Evolutionary conservation across 2,888 invertebrate genomes (phyloP).

Genomic region (Troilus luridus): DNA sequence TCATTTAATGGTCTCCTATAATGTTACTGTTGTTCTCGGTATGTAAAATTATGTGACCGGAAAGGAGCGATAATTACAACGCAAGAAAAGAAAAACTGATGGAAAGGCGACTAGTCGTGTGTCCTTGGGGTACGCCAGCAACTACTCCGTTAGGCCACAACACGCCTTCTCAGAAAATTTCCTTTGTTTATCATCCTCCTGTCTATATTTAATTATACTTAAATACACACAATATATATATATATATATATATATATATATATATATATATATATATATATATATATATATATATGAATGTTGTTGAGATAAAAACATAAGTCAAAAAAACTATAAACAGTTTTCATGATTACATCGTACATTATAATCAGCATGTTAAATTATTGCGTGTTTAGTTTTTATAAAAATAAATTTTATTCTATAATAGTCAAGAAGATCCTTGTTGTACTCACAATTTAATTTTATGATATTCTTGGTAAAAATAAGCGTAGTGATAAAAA

Average conservation of each 20-base stretch:
- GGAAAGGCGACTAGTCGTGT: neutral
- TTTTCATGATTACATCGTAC: too few relatives aligned
- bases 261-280: constrained; percentile 14
- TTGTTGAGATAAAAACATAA: too few relatives aligned
- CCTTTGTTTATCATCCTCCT: neutral
- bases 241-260: constrained; percentile 14
- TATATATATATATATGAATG: neutral
- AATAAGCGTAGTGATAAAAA: too few relatives aligned
- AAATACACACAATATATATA: too few relatives aligned
- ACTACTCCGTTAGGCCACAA: neutral
- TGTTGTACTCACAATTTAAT: neutral
- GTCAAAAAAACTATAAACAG: too few relatives aligned
- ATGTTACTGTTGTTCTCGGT: neutral
- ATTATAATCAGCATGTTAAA: too few relatives aligned
- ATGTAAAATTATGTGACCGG: neutral
- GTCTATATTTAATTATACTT: neutral
- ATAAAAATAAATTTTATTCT: too few relatives aligned
- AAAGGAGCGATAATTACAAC: neutral
- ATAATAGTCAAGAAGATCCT: too few relatives aligned
- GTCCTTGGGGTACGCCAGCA: constrained; percentile 27
- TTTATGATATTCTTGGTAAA: too few relatives aligned
- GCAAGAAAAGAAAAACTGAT: neutral
- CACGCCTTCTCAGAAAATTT: neutral
- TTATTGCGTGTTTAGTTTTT: too few relatives aligned
- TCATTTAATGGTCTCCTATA: neutral